Base-by-base conservation (phyloP, 2,888 invertebrate genomes). In the Cosmia trapezina region DNA sequence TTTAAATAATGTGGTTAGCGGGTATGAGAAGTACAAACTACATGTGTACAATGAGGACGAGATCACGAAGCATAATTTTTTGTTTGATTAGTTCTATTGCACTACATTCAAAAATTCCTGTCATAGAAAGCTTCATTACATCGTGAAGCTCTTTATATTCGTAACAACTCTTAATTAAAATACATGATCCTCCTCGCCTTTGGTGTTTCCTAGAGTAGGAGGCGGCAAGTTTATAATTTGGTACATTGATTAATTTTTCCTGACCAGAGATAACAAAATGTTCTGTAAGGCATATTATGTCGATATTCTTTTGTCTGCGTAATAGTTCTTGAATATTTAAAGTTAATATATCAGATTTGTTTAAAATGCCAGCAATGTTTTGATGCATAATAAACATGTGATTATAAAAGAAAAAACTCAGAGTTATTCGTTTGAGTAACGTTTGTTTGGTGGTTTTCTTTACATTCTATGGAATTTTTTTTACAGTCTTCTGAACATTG, bases 61-160 rank as follows among this genome's bases (percentile, higher is more conserved):
- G n/a, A n/a, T n/a, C n/a, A n/a, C n/a, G 12, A 41, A 41, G 6
- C 12, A 59, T 41, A 12, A 7, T 5, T 59, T 59, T 59, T 59
- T 59, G 59, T n/a, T 60, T 41, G 41, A 17, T 7, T 17, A 59
- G 12, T 59, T 41, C n/a, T 41, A 59, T 41, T n/a, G 59, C 59
- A 59, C 59, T n/a, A 41, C 59, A 41, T 59, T 59, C 41, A 7
- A 60, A 60, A 41, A 43, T 4, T 60, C 59, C 59, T 41, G 41
- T 5, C 12, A 59, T n/a, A 6, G 59, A 59, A n/a, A 59, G 41
- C 12, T 37, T 37, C 37, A 11, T 57, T 57, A 57, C 37, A 4
- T 37, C 37, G 11, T 37, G 19, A 4, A 57, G 37, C 9, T 37
- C 19, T 57, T 37, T 57, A 37, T 57, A 57, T 57, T 57, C 57